Percentiles rank a stretch among this genome's conserved stretches.
phyloP scores from a whole-genome alignment of 2,797 vertebrate species.

The Pachyuromys duprasi region DNA sequence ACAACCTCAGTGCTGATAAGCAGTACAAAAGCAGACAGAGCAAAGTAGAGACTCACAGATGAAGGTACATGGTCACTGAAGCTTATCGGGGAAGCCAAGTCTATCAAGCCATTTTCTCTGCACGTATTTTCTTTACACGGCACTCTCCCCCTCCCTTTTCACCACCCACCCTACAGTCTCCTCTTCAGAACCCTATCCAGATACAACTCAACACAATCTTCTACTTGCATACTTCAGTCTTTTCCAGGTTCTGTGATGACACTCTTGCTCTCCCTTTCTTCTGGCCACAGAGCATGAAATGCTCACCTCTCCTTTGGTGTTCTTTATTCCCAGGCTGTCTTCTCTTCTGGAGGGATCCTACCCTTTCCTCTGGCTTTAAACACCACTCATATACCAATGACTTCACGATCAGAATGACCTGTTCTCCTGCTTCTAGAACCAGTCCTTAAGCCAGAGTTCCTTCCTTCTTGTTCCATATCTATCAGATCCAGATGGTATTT shows the following conservation, averaged over 20 bases:
- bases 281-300: not conserved
- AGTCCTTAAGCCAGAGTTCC: not conserved
- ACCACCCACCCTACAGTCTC: not conserved
- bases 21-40: no score
- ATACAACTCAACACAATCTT: not conserved
- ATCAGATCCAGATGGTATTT: not conserved
- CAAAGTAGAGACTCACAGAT: not conserved
- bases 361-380: constrained; percentile 18
- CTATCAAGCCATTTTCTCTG: not conserved
- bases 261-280: not conserved
- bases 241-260: not conserved
- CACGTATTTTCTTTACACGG: no score
- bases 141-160: not conserved
- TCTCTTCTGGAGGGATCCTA: not conserved
- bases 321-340: not conserved
- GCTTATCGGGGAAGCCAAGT: not conserved
- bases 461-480: not conserved
- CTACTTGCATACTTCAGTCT: not conserved
- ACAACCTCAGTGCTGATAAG: no score
- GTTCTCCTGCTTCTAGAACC: not conserved
- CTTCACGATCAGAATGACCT: not conserved
- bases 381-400: not conserved
- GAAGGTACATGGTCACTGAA: not conserved
- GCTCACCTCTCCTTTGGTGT: not conserved
- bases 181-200: not conserved